Conservation (phyloP, 2,113 vertebrate species). For the Rhinogobius similis region DNA sequence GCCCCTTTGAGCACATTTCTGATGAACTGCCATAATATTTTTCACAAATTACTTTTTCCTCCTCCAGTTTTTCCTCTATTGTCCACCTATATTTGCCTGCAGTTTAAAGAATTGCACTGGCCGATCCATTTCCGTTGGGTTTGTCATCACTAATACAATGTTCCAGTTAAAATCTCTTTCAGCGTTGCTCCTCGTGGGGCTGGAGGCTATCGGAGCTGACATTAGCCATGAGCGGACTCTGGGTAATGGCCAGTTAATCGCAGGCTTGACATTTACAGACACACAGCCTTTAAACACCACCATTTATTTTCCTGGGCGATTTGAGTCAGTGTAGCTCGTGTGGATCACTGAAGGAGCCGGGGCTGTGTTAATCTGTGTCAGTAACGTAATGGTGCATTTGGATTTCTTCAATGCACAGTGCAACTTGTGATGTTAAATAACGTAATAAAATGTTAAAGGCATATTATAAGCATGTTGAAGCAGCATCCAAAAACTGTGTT, state of each 20-base stretch:
- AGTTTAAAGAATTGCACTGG: conserved; percentile 21
- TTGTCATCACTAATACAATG: neutral
- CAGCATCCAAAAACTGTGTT: no score
- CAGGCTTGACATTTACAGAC: conserved; percentile 3
- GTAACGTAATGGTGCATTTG: neutral
- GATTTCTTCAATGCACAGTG: neutral
- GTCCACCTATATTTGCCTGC: conserved; percentile 17
- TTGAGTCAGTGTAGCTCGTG: neutral
- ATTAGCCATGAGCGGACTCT: conserved; percentile 5
- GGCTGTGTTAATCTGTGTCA: no score
- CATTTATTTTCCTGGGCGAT: neutral
- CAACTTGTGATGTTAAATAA: no score
- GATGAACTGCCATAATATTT: no score
- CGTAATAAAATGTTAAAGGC: no score
- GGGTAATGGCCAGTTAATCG: conserved; percentile 10
- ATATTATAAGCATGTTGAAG: no score
- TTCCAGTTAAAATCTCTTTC: neutral
- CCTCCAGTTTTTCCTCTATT: no score
- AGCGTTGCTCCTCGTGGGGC: neutral
- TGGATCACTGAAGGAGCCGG: neutral
- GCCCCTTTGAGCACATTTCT: no score
- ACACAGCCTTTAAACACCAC: conserved; percentile 1
- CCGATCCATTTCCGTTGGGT: neutral
- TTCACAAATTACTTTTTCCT: no score
- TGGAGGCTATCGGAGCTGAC: neutral